Evolutionary conservation across 1,140 invertebrate genomes (phyloP).

Genomic region (Propsilocerus akamusi): DNA sequence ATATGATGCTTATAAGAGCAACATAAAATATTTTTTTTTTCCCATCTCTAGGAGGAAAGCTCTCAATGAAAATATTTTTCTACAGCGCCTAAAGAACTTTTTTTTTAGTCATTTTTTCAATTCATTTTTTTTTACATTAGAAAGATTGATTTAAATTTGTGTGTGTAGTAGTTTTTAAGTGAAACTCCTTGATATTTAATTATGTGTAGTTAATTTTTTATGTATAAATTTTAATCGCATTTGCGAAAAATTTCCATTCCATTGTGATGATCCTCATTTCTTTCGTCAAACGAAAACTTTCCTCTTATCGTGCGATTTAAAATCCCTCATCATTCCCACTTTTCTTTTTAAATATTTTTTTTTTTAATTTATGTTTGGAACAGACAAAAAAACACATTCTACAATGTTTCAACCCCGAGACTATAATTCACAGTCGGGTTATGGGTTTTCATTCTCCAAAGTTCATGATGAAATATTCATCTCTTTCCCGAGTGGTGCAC

Average conservation of each 20-base stretch:
- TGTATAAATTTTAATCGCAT: conserved; percentile 3
- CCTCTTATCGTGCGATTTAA: background rate
- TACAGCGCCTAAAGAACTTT: background rate
- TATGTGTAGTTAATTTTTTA: background rate
- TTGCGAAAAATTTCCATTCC: background rate
- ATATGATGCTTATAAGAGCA: too few relatives aligned
- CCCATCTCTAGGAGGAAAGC: background rate
- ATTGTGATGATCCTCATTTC: background rate
- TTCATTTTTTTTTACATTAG: too few relatives aligned
- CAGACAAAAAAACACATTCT: too few relatives aligned
- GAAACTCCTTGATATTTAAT: background rate
- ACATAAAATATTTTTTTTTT: background rate
- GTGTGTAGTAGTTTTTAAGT: background rate
- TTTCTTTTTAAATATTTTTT: background rate
- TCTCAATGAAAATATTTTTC: background rate
- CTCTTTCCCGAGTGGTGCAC: conserved; percentile 1
- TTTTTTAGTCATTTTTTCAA: background rate
- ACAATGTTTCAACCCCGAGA: too few relatives aligned
- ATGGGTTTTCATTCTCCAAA: conserved; percentile 2
- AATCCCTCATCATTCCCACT: background rate
- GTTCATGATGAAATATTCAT: conserved; percentile 3
- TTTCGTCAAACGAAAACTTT: background rate
- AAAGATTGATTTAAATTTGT: background rate
- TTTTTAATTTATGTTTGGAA: too few relatives aligned
- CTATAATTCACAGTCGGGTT: too few relatives aligned